Evolutionary conservation across 1,140 invertebrate species (phyloP).

Genomic region (Euwallacea similis): DNA sequence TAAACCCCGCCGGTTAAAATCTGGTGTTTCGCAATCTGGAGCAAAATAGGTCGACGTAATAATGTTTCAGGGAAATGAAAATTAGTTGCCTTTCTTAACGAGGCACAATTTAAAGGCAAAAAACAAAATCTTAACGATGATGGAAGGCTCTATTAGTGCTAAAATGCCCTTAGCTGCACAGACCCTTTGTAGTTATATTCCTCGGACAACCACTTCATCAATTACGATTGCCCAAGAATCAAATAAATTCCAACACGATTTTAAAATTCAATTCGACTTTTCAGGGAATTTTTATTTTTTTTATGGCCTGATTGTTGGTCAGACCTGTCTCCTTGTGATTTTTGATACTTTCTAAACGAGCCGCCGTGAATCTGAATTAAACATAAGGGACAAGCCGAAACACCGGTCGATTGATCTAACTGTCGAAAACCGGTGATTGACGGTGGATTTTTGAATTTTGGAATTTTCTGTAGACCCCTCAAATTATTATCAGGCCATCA

Average conservation of each 20-base stretch:
- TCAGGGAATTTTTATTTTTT: neutral
- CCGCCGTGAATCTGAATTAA: conserved; percentile 17
- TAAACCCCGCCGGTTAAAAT: conserved; percentile 25
- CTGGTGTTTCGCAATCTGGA: conserved; percentile 18
- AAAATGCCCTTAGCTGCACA: too few relatives aligned
- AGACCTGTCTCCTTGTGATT: conserved; percentile 8
- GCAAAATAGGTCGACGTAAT: conserved; percentile 21
- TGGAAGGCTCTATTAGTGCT: neutral
- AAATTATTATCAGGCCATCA: conserved; percentile 23
- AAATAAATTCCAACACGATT: too few relatives aligned
- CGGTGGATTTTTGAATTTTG: conserved; percentile 22
- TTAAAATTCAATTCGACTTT: too few relatives aligned
- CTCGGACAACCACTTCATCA: too few relatives aligned
- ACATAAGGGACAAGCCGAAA: conserved; percentile 31
- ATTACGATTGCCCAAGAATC: too few relatives aligned
- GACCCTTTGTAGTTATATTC: too few relatives aligned
- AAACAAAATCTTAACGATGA: conserved; percentile 1
- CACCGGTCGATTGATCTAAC: conserved; percentile 27
- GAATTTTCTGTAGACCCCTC: conserved; percentile 11
- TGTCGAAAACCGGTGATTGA: conserved; percentile 21
- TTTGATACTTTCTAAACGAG: conserved; percentile 3
- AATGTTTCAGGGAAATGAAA: conserved; percentile 23
- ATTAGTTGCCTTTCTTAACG: conserved; percentile 19
- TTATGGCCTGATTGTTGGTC: neutral
- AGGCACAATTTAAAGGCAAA: conserved; percentile 1